Conservation (phyloP, 2,113 vertebrate genomes). For the Megaceryle maxima region DNA sequence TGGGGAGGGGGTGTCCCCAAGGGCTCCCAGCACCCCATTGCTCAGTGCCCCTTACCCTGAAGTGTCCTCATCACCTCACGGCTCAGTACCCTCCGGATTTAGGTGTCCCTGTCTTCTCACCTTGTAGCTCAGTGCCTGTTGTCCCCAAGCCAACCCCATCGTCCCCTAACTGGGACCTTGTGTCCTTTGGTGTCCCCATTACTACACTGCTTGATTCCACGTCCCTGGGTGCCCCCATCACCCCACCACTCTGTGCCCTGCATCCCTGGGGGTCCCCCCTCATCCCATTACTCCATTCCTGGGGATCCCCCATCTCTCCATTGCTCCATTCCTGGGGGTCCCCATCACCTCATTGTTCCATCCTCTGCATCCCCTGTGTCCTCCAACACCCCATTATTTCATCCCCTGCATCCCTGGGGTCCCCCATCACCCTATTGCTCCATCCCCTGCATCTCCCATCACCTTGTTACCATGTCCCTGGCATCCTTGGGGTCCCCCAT, state of each 20-base stretch:
- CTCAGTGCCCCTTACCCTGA: not conserved
- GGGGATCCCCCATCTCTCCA: too few species aligned
- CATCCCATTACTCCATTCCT: not conserved
- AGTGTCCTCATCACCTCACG: not conserved
- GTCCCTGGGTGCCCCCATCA: not conserved
- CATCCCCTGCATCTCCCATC: too few species aligned
- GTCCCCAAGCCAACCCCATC: not conserved
- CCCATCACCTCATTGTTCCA: not conserved
- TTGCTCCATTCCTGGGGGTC: not conserved
- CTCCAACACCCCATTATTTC: not conserved
- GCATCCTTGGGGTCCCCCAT: not conserved
- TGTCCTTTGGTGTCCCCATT: too few species aligned
- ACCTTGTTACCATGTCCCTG: not conserved
- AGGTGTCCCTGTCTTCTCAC: not conserved
- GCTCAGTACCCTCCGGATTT: rapidly evolving
- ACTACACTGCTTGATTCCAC: not conserved
- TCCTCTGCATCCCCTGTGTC: too few species aligned
- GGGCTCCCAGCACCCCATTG: not conserved
- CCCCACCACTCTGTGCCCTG: too few species aligned
- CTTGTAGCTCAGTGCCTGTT: rapidly evolving
- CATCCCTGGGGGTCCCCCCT: not conserved
- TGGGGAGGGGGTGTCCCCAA: not conserved
- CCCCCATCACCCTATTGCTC: not conserved
- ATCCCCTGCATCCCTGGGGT: not conserved
- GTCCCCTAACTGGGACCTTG: not conserved